Conservation (phyloP, 2,888 invertebrate species). For the Dicycla oo region DNA sequence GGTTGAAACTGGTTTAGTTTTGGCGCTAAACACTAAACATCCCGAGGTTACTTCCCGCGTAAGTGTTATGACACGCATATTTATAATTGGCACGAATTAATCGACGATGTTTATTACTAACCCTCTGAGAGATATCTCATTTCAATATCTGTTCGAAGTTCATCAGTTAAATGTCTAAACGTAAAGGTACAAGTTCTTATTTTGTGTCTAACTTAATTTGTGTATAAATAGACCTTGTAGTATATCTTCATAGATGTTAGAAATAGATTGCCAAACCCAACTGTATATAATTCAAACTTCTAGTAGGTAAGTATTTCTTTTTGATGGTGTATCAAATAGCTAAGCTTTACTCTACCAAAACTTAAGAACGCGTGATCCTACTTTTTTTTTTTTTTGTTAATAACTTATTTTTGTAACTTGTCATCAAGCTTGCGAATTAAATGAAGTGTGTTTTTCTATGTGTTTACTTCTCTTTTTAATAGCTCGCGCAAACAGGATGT, state of each 20-base stretch:
- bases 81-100: slow-evolving; percentile 66
- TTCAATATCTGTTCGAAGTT: slow-evolving; percentile 53
- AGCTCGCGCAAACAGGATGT: slow-evolving; percentile 20
- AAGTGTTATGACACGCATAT: slow-evolving; percentile 63
- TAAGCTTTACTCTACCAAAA: slow-evolving; percentile 11
- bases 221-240: slow-evolving; percentile 37
- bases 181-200: slow-evolving; percentile 53
- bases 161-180: slow-evolving; percentile 60
- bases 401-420: slow-evolving; percentile 22
- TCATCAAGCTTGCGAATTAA: slow-evolving; percentile 26
- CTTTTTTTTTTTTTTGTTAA: slow-evolving; percentile 29
- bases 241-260: slow-evolving; percentile 17
- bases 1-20: slow-evolving; percentile 65
- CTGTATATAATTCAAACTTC: slow-evolving; percentile 26
- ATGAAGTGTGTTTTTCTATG: slow-evolving; percentile 21
- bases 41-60: slow-evolving; percentile 69
- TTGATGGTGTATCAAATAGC: background rate
- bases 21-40: slow-evolving; percentile 70
- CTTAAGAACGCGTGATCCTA: background rate
- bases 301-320: slow-evolving; percentile 43
- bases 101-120: slow-evolving; percentile 58
- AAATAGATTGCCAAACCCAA: slow-evolving; percentile 21
- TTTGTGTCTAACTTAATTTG: slow-evolving; percentile 49
- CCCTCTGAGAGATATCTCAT: slow-evolving; percentile 63
- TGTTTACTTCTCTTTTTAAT: slow-evolving; percentile 12